These are phyloP conservation scores for Circaetus cinerascens DNA, from an alignment of 2,113 vertebrate genomes.

Conservation along the genomic window DNA sequence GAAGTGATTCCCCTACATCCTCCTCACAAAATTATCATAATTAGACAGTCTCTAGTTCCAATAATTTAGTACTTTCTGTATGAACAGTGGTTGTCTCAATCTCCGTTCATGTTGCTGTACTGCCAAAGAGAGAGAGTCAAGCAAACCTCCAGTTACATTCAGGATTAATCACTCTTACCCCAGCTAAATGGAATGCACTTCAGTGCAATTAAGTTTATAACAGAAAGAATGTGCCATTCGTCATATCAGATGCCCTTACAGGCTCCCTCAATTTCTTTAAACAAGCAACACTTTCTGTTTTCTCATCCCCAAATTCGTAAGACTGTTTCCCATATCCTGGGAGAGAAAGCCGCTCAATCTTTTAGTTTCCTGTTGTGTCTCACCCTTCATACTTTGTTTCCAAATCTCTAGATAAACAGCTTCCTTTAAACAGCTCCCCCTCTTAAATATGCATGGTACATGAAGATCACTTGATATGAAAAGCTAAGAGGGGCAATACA, in stretches of 20 bases:
- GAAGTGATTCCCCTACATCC: accelerated
- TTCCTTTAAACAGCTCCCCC: not conserved
- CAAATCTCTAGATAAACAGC: not conserved
- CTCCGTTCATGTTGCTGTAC: accelerated
- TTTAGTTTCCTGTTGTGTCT: not conserved
- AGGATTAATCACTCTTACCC: not conserved
- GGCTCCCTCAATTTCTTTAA: not conserved
- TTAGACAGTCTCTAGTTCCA: not conserved
- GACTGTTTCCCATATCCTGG: not conserved
- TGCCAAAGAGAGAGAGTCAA: not conserved
- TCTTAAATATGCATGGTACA: not conserved
- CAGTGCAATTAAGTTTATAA: accelerated
- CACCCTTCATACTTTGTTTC: not conserved
- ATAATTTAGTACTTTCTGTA: accelerated
- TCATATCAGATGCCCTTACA: not conserved
- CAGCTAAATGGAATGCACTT: not conserved
- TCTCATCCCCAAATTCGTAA: not conserved
- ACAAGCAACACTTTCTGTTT: not conserved
- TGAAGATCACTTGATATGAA: accelerated
- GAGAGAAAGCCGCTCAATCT: not conserved
- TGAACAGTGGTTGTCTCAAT: accelerated
- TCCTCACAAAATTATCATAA: accelerated
- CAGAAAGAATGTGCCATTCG: not conserved
- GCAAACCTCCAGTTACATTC: not conserved
- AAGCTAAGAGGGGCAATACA: not conserved